Percentiles rank a stretch among this genome's conserved stretches.
Evolutionary conservation across 2,113 vertebrate genomes (phyloP).

Genomic region (Cottus gobio): DNA sequence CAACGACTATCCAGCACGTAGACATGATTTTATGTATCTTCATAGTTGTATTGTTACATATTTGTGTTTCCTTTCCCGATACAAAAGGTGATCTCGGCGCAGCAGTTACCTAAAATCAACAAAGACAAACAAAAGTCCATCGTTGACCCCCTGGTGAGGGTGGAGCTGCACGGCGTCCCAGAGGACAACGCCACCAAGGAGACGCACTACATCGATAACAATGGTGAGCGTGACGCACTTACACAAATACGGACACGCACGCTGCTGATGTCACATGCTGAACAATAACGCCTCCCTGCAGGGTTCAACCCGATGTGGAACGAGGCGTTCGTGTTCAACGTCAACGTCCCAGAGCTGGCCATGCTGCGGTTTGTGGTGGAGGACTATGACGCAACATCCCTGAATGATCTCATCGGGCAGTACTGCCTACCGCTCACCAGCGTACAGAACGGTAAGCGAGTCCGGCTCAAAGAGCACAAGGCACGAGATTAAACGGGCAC

Average conservation of each 20-base stretch:
- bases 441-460: constrained; percentile 87
- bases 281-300: constrained; percentile 54
- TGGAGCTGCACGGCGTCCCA: constrained; percentile 88
- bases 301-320: constrained; percentile 96
- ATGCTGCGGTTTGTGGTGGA: constrained; percentile 92
- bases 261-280: not conserved
- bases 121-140: constrained; percentile 90
- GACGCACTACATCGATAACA: constrained; percentile 89
- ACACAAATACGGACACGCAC: not conserved
- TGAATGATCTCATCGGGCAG: constrained; percentile 92
- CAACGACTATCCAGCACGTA: not conserved
- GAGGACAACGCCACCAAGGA: constrained; percentile 85
- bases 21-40: not conserved
- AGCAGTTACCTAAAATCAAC: constrained; percentile 95
- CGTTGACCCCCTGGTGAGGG: constrained; percentile 91
- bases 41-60: not conserved
- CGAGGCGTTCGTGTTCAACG: constrained; percentile 83
- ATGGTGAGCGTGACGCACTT: constrained; percentile 79
- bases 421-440: constrained; percentile 91
- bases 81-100: constrained; percentile 92
- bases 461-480: not conserved
- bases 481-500: not conserved
- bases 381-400: constrained; percentile 89
- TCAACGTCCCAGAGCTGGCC: constrained; percentile 88
- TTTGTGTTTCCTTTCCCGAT: not conserved